Percentiles rank a stretch among this genome's conserved stretches.
Evolutionary conservation across 2,888 invertebrate genomes (phyloP).

Genomic region (Carterocephalus palaemon): DNA sequence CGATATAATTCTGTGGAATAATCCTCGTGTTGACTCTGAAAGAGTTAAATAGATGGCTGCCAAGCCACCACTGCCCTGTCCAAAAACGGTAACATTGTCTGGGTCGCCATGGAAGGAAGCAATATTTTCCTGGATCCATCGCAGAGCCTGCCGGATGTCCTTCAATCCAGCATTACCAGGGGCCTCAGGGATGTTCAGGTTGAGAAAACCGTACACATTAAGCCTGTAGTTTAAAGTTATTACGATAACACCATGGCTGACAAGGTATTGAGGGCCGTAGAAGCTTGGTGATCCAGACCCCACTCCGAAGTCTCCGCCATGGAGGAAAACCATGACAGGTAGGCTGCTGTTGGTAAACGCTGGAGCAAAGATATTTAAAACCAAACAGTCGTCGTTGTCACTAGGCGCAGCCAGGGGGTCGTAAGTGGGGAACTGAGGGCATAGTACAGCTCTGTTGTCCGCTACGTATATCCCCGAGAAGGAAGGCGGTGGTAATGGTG

Average conservation of each 20-base stretch:
- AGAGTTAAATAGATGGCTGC: constrained; percentile 65
- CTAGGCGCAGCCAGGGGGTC: constrained; percentile 62
- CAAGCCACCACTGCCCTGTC: constrained; percentile 66
- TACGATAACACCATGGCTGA: constrained; percentile 61
- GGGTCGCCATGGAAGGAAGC: constrained; percentile 58
- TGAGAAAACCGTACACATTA: constrained; percentile 69
- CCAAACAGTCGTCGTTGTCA: constrained; percentile 69
- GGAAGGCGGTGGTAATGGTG: constrained; percentile 52
- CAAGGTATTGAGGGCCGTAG: constrained; percentile 69
- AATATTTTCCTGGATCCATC: constrained; percentile 68
- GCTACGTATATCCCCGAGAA: constrained; percentile 59
- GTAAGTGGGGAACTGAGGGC: constrained; percentile 62
- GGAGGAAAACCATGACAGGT: constrained; percentile 71
- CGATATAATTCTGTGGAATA: constrained; percentile 64
- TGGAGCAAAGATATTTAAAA: constrained; percentile 66
- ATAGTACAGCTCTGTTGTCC: constrained; percentile 53
- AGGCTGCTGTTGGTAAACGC: constrained; percentile 41
- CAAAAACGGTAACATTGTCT: constrained; percentile 68
- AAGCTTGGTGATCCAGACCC: constrained; percentile 65
- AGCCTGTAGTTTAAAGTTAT: constrained; percentile 74
- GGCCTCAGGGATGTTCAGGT: constrained; percentile 58
- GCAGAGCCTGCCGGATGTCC: constrained; percentile 66
- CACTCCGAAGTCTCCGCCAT: constrained; percentile 71
- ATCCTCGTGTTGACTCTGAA: constrained; percentile 59
- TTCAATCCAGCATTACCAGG: constrained; percentile 73